phyloP scores from a whole-genome alignment of 1,140 invertebrate species.

The Drosophila dunni region DNA sequence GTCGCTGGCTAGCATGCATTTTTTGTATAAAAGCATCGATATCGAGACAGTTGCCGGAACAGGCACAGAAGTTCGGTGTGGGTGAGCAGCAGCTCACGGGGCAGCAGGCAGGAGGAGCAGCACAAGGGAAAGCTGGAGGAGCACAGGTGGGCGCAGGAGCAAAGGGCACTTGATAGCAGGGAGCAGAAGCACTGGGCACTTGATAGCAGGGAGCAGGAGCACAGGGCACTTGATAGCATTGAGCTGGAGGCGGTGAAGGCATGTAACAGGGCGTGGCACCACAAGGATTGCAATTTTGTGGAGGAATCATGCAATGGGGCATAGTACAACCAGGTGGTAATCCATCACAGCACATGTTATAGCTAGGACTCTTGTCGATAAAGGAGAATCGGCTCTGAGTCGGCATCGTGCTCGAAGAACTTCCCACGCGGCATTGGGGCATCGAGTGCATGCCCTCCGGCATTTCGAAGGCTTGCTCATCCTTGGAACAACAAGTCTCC shows the following conservation, averaged over 20 bases:
- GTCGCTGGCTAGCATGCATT: neutral
- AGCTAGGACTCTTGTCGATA: neutral
- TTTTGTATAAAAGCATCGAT: constrained; percentile 19
- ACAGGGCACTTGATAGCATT: neutral
- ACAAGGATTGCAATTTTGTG: neutral
- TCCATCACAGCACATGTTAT: neutral
- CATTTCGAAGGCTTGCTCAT: neutral
- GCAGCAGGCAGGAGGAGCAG: neutral
- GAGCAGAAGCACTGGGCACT: neutral
- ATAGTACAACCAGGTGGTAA: neutral
- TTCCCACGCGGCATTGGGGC: constrained; percentile 1
- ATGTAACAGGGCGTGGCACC: neutral
- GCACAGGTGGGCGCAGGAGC: too few relatives aligned
- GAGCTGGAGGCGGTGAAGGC: neutral
- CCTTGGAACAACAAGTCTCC: neutral
- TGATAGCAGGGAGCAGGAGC: neutral
- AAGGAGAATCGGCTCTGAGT: neutral
- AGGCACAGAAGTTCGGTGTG: constrained; percentile 2
- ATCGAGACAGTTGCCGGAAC: constrained; percentile 27
- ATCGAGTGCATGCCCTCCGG: neutral
- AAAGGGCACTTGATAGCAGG: neutral
- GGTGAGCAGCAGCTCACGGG: constrained; percentile 5
- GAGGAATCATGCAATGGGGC: neutral
- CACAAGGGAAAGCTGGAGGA: too few relatives aligned
- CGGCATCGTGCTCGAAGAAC: too few relatives aligned